These are phyloP conservation scores for Myathropa florea DNA, from an alignment of 2,888 invertebrate species.

Conservation along the genomic window DNA sequence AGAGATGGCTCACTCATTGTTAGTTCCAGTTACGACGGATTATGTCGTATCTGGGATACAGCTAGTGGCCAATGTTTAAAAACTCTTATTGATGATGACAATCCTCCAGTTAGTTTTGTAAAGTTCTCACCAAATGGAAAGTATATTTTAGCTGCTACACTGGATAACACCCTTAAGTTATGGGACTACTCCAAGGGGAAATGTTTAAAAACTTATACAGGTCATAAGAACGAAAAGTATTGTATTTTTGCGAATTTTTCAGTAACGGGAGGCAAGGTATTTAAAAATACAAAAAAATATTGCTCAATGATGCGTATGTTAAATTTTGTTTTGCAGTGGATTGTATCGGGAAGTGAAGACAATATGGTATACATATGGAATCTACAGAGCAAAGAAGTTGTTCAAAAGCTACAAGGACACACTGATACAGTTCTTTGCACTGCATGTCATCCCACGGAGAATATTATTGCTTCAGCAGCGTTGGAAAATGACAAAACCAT, in stretches of 20 bases:
- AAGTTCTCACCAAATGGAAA: slow-evolving; percentile 99
- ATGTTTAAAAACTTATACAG: slow-evolving; percentile 98
- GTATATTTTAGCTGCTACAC: slow-evolving; percentile 98
- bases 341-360: slow-evolving; percentile 99
- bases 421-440: slow-evolving; percentile 98
- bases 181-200: slow-evolving; percentile 99
- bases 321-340: slow-evolving; percentile 89
- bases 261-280: slow-evolving; percentile 98
- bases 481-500: slow-evolving; percentile 99
- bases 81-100: slow-evolving; percentile 99
- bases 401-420: slow-evolving; percentile 98
- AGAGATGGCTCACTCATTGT: slow-evolving; percentile 99
- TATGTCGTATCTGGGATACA: slow-evolving; percentile 99
- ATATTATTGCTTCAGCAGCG: slow-evolving; percentile 99
- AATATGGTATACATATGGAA: slow-evolving; percentile 99
- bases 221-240: slow-evolving; percentile 99
- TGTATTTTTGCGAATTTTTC: slow-evolving; percentile 99
- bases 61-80: slow-evolving; percentile 99
- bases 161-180: slow-evolving; percentile 98
- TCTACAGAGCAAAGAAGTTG: slow-evolving; percentile 99
- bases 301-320: not conserved
- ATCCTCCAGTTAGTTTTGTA: slow-evolving; percentile 99
- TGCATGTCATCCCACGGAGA: slow-evolving; percentile 99
- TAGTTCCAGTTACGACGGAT: slow-evolving; percentile 98
- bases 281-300: slow-evolving; percentile 44